Evolutionary conservation across 1,140 invertebrate species (phyloP).

Genomic region (Brachionus asplanchnoidis): DNA sequence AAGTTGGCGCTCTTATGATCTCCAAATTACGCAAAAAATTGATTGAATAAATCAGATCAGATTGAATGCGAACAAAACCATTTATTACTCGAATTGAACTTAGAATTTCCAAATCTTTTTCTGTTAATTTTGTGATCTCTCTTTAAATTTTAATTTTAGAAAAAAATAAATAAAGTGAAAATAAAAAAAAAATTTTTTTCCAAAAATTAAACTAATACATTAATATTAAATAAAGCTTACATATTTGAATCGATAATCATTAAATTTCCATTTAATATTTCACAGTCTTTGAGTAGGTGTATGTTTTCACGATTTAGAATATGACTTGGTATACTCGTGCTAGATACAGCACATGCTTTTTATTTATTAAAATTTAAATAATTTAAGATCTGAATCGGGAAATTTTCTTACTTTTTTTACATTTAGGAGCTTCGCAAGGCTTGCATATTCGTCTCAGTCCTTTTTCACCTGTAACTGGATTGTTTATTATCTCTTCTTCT

Average conservation of each 20-base stretch:
- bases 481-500: conserved; percentile 9
- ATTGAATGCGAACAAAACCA: conserved; percentile 28
- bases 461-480: conserved; percentile 9
- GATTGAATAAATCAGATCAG: not conserved
- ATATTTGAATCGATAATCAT: not conserved
- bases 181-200: not conserved
- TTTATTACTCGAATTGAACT: conserved; percentile 1
- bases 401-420: not conserved
- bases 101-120: not conserved
- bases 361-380: not conserved
- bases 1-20: not conserved
- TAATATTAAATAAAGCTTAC: not conserved
- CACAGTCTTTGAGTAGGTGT: not conserved
- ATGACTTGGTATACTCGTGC: not conserved
- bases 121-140: not conserved
- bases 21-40: conserved; percentile 17
- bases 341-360: not conserved
- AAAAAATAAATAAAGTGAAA: not conserved
- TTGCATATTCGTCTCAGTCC: conserved; percentile 13
- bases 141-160: not conserved
- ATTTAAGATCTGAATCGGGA: not conserved
- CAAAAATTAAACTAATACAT: not conserved
- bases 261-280: conserved; percentile 30
- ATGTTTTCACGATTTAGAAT: not conserved
- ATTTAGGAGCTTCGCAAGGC: not conserved